Evolutionary conservation across 2,888 invertebrate genomes (phyloP).

Genomic region (Nomada goodeniana): DNA sequence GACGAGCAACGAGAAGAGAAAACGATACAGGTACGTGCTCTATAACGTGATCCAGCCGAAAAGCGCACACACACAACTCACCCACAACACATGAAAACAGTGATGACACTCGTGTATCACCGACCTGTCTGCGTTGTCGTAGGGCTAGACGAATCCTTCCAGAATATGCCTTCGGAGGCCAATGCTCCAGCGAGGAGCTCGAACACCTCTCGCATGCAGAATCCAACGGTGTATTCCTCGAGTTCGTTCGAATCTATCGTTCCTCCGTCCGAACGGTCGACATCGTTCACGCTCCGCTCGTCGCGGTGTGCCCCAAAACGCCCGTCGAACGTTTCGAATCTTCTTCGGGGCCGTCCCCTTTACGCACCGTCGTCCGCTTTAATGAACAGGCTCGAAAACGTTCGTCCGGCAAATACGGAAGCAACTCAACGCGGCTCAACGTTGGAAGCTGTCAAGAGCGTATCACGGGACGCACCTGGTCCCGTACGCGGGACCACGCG

Average conservation of each 20-base stretch:
- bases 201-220: slow-evolving; percentile 80
- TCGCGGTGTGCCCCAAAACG: slow-evolving; percentile 5
- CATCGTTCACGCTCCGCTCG: slow-evolving; percentile 42
- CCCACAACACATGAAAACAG: slow-evolving; percentile 56
- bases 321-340: background rate
- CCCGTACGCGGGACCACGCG: slow-evolving; percentile 52
- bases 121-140: slow-evolving; percentile 78
- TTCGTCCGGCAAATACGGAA: background rate
- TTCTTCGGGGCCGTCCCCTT: background rate
- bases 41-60: slow-evolving; percentile 38
- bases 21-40: slow-evolving; percentile 25
- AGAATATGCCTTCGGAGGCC: slow-evolving; percentile 71
- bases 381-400: background rate
- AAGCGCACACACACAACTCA: slow-evolving; percentile 60
- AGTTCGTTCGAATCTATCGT: slow-evolving; percentile 51
- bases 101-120: slow-evolving; percentile 70
- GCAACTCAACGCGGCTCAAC: background rate
- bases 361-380: background rate
- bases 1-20: background rate
- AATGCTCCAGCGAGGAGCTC: slow-evolving; percentile 77
- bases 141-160: slow-evolving; percentile 73
- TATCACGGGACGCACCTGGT: slow-evolving; percentile 21
- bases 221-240: slow-evolving; percentile 31
- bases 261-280: slow-evolving; percentile 40
- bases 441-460: slow-evolving; percentile 9